Evolutionary conservation across 2,113 vertebrate species (phyloP), one percentile per base, ranked within the genome.

Genomic region (Rostratula benghalensis): DNA sequence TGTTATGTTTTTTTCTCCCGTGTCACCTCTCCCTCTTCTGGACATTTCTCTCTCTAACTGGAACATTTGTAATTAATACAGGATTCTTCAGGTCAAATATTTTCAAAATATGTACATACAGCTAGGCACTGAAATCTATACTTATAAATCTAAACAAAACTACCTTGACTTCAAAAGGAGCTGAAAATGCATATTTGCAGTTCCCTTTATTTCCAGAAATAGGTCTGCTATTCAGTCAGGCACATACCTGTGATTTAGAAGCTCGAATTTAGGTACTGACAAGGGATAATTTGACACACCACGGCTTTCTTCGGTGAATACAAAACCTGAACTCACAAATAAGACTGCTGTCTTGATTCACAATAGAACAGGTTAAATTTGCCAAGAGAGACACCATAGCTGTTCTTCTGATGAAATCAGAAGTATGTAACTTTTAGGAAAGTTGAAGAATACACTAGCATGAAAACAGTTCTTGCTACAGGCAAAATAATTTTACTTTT

Each of bases 401-500:
- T 78, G 76, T 71, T 87, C 65, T 78, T 91, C 65, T 69, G 90
- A 73, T 78, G 71, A 96, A 94, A 78, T 73, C 76, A n/a, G 20
- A 94, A 94, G 35, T 65, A 46, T 51, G 22, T 46, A 96, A 92
- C 92, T 96, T 96, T 75, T n/a, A 88, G 73, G 45, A 54, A 96
- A 95, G 86, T 82, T 91, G 45, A 74, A 75, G 68, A 90, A 92
- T 60, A 88, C 12, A n/a, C 39, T 88, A 48, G 80, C 80, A 87
- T 15, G 2, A 93, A 95, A 93, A 78, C 57, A 53, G 23, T 92
- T 93, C 92, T 92, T 90, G 86, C 95, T 93, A 89, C 35, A 92
- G 94, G 95, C 86, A 84, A 95, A 96, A 93, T 91, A 94, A 92
- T 96, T 96, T 89, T 75, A 93, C 69, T 95, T 92, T 92, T 96